phyloP scores from a whole-genome alignment of 2,888 invertebrate genomes.

The Artemia sp. region DNA sequence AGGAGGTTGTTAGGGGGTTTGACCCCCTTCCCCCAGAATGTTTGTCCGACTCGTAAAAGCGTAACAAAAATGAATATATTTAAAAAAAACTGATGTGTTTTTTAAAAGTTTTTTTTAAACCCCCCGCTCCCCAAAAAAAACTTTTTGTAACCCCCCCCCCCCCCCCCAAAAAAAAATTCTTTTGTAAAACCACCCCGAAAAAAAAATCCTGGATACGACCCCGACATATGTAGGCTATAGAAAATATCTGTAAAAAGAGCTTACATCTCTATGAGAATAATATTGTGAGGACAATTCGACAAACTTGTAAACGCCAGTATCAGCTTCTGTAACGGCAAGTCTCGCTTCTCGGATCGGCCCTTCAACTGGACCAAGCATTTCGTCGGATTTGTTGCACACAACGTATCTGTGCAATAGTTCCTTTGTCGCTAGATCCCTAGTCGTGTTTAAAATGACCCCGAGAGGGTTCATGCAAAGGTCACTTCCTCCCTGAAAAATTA shows the following conservation, averaged over 20 bases:
- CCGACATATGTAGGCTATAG: neutral
- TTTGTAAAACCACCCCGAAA: too few relatives aligned
- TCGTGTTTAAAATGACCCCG: slow-evolving; percentile 38
- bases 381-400: slow-evolving; percentile 18
- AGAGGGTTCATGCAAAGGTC: slow-evolving; percentile 64
- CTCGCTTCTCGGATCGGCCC: slow-evolving; percentile 19
- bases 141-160: too few relatives aligned
- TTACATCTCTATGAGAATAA: slow-evolving; percentile 22
- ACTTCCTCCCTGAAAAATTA: slow-evolving; percentile 43
- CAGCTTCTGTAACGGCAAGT: slow-evolving; percentile 17
- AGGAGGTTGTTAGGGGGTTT: too few relatives aligned
- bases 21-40: too few relatives aligned
- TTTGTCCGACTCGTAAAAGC: neutral
- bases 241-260: neutral
- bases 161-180: too few relatives aligned
- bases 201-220: too few relatives aligned
- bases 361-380: slow-evolving; percentile 17
- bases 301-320: slow-evolving; percentile 17
- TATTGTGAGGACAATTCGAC: slow-evolving; percentile 2
- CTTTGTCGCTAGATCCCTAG: slow-evolving; percentile 27
- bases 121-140: too few relatives aligned
- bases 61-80: slow-evolving; percentile 10
- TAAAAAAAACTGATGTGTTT: neutral
- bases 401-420: slow-evolving; percentile 26
- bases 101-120: neutral